Base-by-base conservation (phyloP, 2,113 vertebrate species). In the Melanostigma gelatinosum region DNA sequence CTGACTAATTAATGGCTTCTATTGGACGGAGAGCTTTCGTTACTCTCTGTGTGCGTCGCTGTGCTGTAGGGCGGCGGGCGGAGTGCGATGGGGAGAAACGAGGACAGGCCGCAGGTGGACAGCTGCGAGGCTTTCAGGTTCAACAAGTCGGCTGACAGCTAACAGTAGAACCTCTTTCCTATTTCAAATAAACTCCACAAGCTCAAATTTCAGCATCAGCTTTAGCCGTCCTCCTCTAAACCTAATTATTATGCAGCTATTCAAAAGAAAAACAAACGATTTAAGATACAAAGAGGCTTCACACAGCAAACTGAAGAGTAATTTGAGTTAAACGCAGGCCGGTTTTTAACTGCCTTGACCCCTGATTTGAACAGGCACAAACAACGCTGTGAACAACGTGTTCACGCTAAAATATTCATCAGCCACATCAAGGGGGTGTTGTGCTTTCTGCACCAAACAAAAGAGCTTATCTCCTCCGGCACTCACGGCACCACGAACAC, bases 401-500 rank as follows among this genome's bases (percentile, higher is more conserved):
- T 89, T 71, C 73, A 57, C 75, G 67, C 79, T 93, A 38, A 93
- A 94, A 92, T 85, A 94, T 93, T 89, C 67, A 94, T 91, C 61
- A 83, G 11, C 79, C 70, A 75, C 88, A 81, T 79, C 74, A 87
- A 88, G 74, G 63, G 81, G 79, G 88, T 58, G 75, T 66, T 55
- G 80, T 85, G 77, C 76, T 89, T 83, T 84, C 70, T 48, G 13
- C 71, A 63, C 81, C 85, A 83, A 89, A 89, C 79, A 91, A 93
- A 89, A 88, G 83, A 83, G 78, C 68, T 69, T 82, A 69, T 79
- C 80, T 68, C 50, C 36, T 71, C 73, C 77, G 15, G 78, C 44
- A 75, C 79, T 86, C 79, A 89, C 60, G 66, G 72, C 67, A 77
- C 32, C 65, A 24, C 44, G 12, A 78, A 85, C 65, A 68, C 82